Base-by-base conservation (phyloP, 64 coral and sea anemone species). In the Acropora tenuis region DNA sequence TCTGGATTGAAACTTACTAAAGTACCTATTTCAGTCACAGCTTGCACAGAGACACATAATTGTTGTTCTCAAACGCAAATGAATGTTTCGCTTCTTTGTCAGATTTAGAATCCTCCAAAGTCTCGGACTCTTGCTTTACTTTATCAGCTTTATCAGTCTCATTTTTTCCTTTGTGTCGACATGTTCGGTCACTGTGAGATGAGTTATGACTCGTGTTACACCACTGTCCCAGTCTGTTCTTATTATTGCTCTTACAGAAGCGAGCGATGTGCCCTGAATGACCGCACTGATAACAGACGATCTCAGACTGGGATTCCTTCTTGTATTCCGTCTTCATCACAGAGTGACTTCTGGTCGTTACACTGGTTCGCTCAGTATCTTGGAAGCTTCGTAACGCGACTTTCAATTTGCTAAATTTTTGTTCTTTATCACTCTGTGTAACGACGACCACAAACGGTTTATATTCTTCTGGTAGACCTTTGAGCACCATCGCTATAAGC, bases 1-100 rank as follows among this genome's bases (percentile, higher is more conserved):
- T 30, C 30, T 30, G 30, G 30, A 30, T 30, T 30, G 30, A 30
- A 96, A 59, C 30, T 69, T 49, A 92, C 94, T 43, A 52, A 84
- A 30, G 90, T 90, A 78, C 90, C 80, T 20, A 73, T 96, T 42
- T 89, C 86, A 2, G 74, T 96, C 17, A 90, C 90, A 42, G 79
- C 86, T 84, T 92, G 80, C 16, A 93, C 94, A 61, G 94, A 96
- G 72, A 96, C 30, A 30, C 30, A 30, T 30, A 30, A 30, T 30
- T 30, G 75, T 77, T 77, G 44, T 12, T 76, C 71, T 76, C 41
- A 88, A 88, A 88, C 47, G 57, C 86, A 76, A 88, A 88, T 50
- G 86, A 46, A 76, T 46, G 5, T 16, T 88, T 45, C 50, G 48
- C 30, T 30, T 30, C 30, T 30, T 30, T 30, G 30, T 30, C 30